phyloP scores from a whole-genome alignment of 2,888 invertebrate genomes.

The Creontiades dilutus region DNA sequence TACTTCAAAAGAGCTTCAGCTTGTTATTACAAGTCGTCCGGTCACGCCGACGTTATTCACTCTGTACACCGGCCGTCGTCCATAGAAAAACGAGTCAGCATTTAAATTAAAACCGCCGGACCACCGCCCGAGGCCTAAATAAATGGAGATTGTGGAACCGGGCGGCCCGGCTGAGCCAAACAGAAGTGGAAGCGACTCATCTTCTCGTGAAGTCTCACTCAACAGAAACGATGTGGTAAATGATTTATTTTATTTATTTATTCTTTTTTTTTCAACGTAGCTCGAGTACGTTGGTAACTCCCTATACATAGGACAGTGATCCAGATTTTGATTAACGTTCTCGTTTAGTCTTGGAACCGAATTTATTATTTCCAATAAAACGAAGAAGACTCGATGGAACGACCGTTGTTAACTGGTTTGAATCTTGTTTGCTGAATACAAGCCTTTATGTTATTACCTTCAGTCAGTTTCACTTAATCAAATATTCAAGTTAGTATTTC shows the following conservation, averaged over 20 bases:
- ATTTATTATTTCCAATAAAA: slow-evolving; percentile 13
- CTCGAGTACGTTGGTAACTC: slow-evolving; percentile 6
- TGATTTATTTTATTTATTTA: slow-evolving; percentile 57
- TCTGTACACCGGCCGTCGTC: slow-evolving; percentile 10
- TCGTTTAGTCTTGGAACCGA: not conserved
- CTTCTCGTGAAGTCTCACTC: slow-evolving; percentile 64
- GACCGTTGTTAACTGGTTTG: not conserved
- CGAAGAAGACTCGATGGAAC: not conserved
- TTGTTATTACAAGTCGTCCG: not conserved
- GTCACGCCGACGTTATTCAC: slow-evolving; percentile 24
- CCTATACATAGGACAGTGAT: not conserved
- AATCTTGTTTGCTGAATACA: not conserved
- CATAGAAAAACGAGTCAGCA: slow-evolving; percentile 26
- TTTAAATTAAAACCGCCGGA: slow-evolving; percentile 62
- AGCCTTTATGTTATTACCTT: not conserved
- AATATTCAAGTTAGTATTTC: not conserved
- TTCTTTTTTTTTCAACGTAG: slow-evolving; percentile 1
- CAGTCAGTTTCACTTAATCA: not conserved
- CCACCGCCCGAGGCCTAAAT: slow-evolving; percentile 51
- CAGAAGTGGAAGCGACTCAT: slow-evolving; percentile 64
- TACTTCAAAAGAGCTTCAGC: not conserved
- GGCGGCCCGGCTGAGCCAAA: slow-evolving; percentile 4
- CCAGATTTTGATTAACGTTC: slow-evolving; percentile 2
- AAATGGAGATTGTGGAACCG: slow-evolving; percentile 64
- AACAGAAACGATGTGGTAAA: slow-evolving; percentile 54